Evolutionary conservation across 2,888 invertebrate genomes (phyloP).

Genomic region (Linyphia triangularis): DNA sequence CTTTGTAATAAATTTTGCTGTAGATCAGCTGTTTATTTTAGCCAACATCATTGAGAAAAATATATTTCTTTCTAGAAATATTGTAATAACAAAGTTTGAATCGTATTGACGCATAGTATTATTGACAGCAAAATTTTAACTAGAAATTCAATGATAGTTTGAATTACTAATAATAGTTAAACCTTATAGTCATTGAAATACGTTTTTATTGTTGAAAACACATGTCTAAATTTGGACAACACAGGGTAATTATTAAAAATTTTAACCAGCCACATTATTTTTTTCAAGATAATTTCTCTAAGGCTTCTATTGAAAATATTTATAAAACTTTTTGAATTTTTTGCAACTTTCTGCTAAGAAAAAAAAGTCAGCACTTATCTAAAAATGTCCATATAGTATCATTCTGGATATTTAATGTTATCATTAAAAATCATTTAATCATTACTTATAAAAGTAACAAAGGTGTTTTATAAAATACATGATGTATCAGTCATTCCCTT

Average conservation of each 20-base stretch:
- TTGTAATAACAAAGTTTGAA: too few species aligned
- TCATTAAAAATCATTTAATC: too few species aligned
- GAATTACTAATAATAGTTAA: too few species aligned
- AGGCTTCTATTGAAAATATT: neutral
- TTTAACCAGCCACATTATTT: conserved; percentile 24
- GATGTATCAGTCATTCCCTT: neutral
- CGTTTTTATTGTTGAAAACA: too few species aligned
- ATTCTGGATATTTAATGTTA: conserved; percentile 1
- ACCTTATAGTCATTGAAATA: too few species aligned
- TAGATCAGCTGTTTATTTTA: too few species aligned
- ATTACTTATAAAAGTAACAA: neutral
- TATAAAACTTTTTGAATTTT: neutral
- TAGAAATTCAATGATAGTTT: too few species aligned
- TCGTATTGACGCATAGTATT: too few species aligned
- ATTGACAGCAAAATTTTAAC: too few species aligned
- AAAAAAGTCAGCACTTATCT: neutral
- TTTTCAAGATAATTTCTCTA: neutral
- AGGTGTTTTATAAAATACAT: neutral
- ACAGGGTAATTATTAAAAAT: conserved; percentile 34
- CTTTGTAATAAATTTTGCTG: too few species aligned
- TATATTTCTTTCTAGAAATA: too few species aligned
- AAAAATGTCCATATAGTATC: neutral
- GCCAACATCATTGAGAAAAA: too few species aligned
- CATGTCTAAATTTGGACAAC: conserved; percentile 16
- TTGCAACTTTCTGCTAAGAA: neutral